A percentile compares a stretch with the other conserved stretches of the same genome.
Conservation (phyloP, 2,888 invertebrate species). For the Epirrhoe alternata region DNA sequence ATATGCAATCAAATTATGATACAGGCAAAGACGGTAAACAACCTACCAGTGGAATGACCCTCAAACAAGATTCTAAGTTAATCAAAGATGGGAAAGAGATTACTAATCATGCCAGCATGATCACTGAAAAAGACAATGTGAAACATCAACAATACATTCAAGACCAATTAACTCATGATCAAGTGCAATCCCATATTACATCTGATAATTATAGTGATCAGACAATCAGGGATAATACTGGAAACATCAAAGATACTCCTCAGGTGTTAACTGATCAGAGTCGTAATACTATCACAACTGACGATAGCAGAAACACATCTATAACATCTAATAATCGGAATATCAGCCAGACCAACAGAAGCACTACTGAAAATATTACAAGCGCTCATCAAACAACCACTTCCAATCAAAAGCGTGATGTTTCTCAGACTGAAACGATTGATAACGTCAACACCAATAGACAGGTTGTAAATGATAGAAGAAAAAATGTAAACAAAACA, state of each 20-base stretch:
- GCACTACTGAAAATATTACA: constrained; percentile 43
- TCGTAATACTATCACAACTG: constrained; percentile 43
- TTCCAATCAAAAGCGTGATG: constrained; percentile 40
- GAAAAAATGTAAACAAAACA: constrained; percentile 66
- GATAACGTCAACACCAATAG: constrained; percentile 53
- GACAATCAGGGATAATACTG: constrained; percentile 38
- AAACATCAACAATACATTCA: constrained; percentile 68
- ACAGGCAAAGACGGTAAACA: constrained; percentile 81
- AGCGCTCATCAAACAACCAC: constrained; percentile 40
- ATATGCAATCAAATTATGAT: constrained; percentile 84
- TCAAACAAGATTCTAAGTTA: constrained; percentile 73
- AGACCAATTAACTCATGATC: constrained; percentile 57
- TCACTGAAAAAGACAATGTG: constrained; percentile 73
- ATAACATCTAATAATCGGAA: constrained; percentile 40
- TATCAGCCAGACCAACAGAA: constrained; percentile 31
- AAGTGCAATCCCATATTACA: constrained; percentile 41
- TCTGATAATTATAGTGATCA: constrained; percentile 42
- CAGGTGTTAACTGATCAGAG: constrained; percentile 40
- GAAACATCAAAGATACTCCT: constrained; percentile 41
- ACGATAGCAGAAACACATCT: constrained; percentile 44
- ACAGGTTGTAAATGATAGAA: constrained; percentile 58
- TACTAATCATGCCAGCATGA: constrained; percentile 69
- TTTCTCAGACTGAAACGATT: constrained; percentile 52
- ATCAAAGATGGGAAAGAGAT: constrained; percentile 76
- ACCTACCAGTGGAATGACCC: constrained; percentile 70